phyloP scores from a whole-genome alignment of 2,797 vertebrate genomes.

The Spinibarbus caldwelli region DNA sequence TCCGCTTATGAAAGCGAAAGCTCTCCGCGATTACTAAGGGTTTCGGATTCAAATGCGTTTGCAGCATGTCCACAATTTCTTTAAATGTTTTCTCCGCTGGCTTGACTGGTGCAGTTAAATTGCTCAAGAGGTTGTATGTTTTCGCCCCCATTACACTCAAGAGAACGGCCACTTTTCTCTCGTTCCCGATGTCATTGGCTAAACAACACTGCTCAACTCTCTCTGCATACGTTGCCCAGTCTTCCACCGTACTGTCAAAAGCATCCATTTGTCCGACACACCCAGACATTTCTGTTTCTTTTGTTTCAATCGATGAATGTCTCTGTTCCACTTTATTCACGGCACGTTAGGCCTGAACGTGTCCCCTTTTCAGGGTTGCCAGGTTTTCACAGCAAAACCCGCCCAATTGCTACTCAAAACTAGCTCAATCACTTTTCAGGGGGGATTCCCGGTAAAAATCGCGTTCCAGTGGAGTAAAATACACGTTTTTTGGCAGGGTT shows the following conservation, averaged over 20 bases:
- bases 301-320: not conserved
- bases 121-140: not conserved
- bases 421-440: too few species aligned
- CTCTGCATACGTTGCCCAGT: not conserved
- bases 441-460: too few species aligned
- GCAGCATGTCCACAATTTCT: not conserved
- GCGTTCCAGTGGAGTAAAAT: too few species aligned
- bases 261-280: not conserved
- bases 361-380: too few species aligned
- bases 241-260: not conserved
- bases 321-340: not conserved
- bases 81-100: not conserved
- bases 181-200: not conserved
- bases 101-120: not conserved
- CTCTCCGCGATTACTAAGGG: not conserved
- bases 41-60: not conserved
- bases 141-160: not conserved
- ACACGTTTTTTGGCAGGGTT: too few species aligned
- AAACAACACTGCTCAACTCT: slow-evolving; percentile 4
- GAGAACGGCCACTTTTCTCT: not conserved
- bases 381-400: too few species aligned
- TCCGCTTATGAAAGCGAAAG: not conserved
- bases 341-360: too few species aligned
- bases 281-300: not conserved
- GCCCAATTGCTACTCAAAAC: too few species aligned